Base-by-base conservation (phyloP, 2,888 invertebrate genomes). In the Amphipyra berbera region DNA sequence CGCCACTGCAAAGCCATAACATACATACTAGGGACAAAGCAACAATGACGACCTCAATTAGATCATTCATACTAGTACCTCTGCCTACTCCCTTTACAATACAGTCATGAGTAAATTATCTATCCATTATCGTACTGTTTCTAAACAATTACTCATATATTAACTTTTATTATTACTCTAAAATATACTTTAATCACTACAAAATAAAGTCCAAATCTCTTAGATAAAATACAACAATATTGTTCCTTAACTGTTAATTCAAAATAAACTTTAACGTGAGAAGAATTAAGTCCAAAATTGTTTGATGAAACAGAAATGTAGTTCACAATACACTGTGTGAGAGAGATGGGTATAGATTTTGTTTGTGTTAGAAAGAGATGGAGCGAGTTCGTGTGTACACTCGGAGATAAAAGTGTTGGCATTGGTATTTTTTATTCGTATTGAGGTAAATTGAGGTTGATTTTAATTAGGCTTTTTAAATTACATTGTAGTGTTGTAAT, bases 81-180 rank as follows among this genome's bases (percentile, higher is more conserved):
- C 42, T 60, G 38, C 48, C 41, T 30, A 48, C 53, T 27, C 14
- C 13, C 41, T 41, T 15, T 13, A 30, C 6, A n/a, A 35, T 41
- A 47, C 60, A 46, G 45, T 12, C 7, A 46, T 45, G 33, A 63
- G 30, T 58, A 47, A 58, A 59, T 60, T 56, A 57, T 56, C 55
- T 41, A 14, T n/a, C 37, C 9, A 57, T 67, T 64, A 73, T 57
- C 73, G 8, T 10, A 41, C 21, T 46, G 50, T 58, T 66, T 52
- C 46, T n/a, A 66, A 70, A 66, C 74, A 65, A 77, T 76, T 68
- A 76, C 58, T 68, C 61, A 78, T 63, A 38, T 15, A 21, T n/a
- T 48, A 52, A 41, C 13, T 6, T n/a, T 6, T 10, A 44, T 9
- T 1, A 6, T 8, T 6, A 14, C 13, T 35, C 12, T 8, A 50